Base-by-base conservation (phyloP, 92 coral and sea anemone species). In the Virgularia gustaviana region DNA sequence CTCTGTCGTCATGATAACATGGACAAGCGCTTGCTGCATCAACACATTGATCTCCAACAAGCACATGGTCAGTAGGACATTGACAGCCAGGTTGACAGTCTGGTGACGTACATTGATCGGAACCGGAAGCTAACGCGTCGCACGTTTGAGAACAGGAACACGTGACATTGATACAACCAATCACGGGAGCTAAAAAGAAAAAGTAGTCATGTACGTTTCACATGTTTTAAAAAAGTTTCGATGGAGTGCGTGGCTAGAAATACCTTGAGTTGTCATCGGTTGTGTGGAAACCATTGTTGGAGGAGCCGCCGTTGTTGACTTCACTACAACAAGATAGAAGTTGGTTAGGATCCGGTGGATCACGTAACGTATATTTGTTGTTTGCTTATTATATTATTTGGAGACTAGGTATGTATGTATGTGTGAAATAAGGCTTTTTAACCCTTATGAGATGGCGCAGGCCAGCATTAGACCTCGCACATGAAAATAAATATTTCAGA, bases 121-220 rank as follows among this genome's bases (percentile, higher is more conserved):
- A 4, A 37, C 62, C 52, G 41, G 56, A 6, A 30, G 91, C 87
- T 31, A 87, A 20, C 55, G 82, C 85, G 15, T 77, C 77, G 65
- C 91, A 87, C 13, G 91, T 78, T 31, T 67, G 78, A 28, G 85
- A 66, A 49, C 91, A 87, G 7, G 87, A 61, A 49, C 91, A 87
- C 52, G 80, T 79, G 33, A 70, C 84, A 78, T 81, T 78, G 7
- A 32, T 29, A 35, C 91, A 87, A 15, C 51, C 45, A 65, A 65
- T 5, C 2, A 52, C 57, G 37, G 57, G 41, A 56, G 35, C 34
- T 68, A 41, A 10, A 32, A 64, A 19, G 32, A 36, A 11, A 39
- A 39, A 63, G 9, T 7, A n/a, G n/a, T n/a, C n/a, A n/a, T n/a
- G n/a, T n/a, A n/a, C n/a, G n/a, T n/a, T n/a, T n/a, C n/a, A n/a